These are phyloP conservation scores for Tangara arthus DNA, from an alignment of 2,797 vertebrate genomes.

Conservation along the genomic window DNA sequence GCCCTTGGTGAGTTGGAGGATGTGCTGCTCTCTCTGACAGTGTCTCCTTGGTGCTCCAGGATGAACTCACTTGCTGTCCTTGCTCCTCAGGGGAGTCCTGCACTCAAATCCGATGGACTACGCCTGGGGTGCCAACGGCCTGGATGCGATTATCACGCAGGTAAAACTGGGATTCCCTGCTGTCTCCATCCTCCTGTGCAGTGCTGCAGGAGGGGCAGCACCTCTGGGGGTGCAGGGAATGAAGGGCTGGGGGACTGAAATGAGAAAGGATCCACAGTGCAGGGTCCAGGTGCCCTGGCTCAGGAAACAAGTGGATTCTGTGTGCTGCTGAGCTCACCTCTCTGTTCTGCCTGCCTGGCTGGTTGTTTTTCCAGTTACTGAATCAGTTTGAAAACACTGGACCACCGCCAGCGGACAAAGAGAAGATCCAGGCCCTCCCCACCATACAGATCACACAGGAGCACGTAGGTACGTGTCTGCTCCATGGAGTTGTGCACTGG, in stretches of 20 bases:
- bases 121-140: slow-evolving; percentile 94
- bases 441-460: slow-evolving; percentile 89
- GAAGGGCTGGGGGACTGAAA: background rate
- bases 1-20: slow-evolving; percentile 85
- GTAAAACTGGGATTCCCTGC: slow-evolving; percentile 59
- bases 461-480: slow-evolving; percentile 86
- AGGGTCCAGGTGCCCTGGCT: background rate
- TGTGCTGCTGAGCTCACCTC: background rate
- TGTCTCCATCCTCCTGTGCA: accelerated
- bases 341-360: background rate
- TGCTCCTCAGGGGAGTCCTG: slow-evolving; percentile 84
- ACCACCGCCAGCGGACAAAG: slow-evolving; percentile 94
- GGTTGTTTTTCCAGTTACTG: slow-evolving; percentile 83
- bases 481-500: background rate
- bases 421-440: slow-evolving; percentile 93
- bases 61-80: background rate
- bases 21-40: background rate
- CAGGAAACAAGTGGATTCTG: background rate
- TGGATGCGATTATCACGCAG: slow-evolving; percentile 97
- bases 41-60: background rate
- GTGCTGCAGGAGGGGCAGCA: background rate
- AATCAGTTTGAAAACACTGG: slow-evolving; percentile 99
- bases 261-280: accelerated
- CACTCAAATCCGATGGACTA: slow-evolving; percentile 99
- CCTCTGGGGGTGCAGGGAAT: accelerated